Conservation (phyloP, 2,113 vertebrate species). For the Pipra filicauda region DNA sequence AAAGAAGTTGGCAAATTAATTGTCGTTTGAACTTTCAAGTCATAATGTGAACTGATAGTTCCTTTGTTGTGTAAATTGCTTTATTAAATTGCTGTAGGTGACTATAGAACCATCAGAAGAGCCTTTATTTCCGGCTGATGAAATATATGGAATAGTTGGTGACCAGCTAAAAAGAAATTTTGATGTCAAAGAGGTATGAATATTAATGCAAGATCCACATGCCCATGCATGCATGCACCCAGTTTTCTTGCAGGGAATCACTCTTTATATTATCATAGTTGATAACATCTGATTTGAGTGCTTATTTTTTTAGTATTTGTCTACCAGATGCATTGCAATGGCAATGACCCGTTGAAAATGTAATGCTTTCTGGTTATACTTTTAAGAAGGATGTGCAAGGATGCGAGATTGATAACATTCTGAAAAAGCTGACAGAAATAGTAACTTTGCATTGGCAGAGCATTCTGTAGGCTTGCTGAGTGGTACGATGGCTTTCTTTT, state of each 20-base stretch:
- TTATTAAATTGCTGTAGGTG: constrained; percentile 75
- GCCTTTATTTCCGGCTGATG: constrained; percentile 91
- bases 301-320: not conserved
- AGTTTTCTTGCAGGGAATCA: not conserved
- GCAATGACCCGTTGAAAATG: not conserved
- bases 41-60: not conserved
- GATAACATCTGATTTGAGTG: not conserved
- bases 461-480: not conserved
- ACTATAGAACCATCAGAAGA: constrained; percentile 84
- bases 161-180: constrained; percentile 92
- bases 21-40: not conserved
- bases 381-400: not conserved
- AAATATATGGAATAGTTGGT: constrained; percentile 95
- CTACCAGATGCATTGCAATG: not conserved
- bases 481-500: not conserved
- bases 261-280: not conserved
- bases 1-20: not conserved
- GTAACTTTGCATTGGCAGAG: not conserved
- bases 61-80: not conserved
- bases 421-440: not conserved
- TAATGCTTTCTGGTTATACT: not conserved
- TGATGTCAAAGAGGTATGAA: constrained; percentile 90
- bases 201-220: not conserved
- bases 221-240: not conserved
- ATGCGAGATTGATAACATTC: not conserved